Evolutionary conservation across 2,113 vertebrate genomes (phyloP).

Genomic region (Phrynosoma platyrhinos): DNA sequence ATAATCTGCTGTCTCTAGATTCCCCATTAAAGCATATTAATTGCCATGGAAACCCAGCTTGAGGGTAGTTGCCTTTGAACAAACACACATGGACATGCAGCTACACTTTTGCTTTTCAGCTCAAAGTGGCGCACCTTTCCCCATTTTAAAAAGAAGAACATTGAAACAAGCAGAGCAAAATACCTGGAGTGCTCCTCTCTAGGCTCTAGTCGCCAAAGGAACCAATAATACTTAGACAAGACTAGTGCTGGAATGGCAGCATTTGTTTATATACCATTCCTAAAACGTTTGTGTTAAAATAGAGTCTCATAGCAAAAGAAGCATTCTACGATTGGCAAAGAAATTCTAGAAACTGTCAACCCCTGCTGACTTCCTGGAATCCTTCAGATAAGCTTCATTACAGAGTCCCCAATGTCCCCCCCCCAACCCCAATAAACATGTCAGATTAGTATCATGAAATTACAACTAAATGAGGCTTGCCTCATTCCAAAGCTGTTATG

Average conservation of each 20-base stretch:
- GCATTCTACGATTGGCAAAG: neutral
- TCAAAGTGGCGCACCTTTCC: neutral
- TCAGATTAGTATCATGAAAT: constrained; percentile 21
- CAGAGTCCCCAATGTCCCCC: neutral
- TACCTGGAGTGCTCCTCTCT: neutral
- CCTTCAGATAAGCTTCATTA: neutral
- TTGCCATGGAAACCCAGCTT: constrained; percentile 11
- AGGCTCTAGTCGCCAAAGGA: constrained; percentile 4
- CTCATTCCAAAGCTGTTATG: neutral
- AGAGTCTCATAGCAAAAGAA: constrained; percentile 26
- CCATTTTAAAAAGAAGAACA: neutral
- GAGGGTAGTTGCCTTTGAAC: neutral
- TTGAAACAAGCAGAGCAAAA: neutral
- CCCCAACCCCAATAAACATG: constrained; percentile 6
- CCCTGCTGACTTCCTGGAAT: constrained; percentile 29
- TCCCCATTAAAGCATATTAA: constrained; percentile 21
- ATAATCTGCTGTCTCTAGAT: neutral
- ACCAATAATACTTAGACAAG: neutral
- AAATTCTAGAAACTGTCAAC: constrained; percentile 21
- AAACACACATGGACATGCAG: neutral
- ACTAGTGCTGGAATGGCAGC: neutral
- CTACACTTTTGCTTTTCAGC: neutral
- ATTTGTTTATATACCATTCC: constrained; percentile 26
- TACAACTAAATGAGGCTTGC: constrained; percentile 21
- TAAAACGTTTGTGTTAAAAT: constrained; percentile 13